These are phyloP conservation scores for Anarhynchus alexandrinus DNA, from an alignment of 2,113 vertebrate species.

Conservation along the genomic window DNA sequence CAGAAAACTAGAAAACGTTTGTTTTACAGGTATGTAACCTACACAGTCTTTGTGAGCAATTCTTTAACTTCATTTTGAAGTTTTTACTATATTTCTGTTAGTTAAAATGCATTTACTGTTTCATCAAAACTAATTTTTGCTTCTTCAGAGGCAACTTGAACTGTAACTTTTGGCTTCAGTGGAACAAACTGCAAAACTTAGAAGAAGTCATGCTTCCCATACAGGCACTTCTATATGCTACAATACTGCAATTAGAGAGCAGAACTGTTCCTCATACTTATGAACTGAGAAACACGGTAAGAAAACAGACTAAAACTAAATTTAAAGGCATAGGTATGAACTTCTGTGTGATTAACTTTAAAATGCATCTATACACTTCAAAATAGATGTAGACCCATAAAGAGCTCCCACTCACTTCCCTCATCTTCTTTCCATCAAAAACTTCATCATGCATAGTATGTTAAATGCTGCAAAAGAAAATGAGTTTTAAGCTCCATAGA, in stretches of 20 bases:
- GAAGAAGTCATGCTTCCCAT: neutral
- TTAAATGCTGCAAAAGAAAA: neutral
- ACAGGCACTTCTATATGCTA: neutral
- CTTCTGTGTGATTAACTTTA: neutral
- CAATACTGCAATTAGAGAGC: neutral
- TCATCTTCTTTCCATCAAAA: neutral
- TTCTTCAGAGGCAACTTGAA: neutral
- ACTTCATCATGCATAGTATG: neutral
- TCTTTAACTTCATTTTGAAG: neutral
- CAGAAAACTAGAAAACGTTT: neutral
- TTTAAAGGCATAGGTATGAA: neutral
- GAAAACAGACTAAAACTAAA: neutral
- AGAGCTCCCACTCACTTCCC: neutral
- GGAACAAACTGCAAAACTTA: neutral
- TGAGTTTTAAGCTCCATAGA: neutral
- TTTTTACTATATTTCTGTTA: neutral
- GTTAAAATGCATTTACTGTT: neutral
- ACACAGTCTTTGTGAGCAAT: neutral
- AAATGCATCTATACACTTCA: neutral
- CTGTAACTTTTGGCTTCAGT: neutral
- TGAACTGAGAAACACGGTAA: rapidly evolving
- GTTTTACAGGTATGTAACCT: neutral
- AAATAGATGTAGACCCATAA: neutral
- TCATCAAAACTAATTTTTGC: neutral
- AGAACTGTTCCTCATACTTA: neutral